Evolutionary conservation across 2,113 vertebrate species (phyloP), one percentile per base, ranked within the genome.

Genomic region (Cromileptes altivelis): DNA sequence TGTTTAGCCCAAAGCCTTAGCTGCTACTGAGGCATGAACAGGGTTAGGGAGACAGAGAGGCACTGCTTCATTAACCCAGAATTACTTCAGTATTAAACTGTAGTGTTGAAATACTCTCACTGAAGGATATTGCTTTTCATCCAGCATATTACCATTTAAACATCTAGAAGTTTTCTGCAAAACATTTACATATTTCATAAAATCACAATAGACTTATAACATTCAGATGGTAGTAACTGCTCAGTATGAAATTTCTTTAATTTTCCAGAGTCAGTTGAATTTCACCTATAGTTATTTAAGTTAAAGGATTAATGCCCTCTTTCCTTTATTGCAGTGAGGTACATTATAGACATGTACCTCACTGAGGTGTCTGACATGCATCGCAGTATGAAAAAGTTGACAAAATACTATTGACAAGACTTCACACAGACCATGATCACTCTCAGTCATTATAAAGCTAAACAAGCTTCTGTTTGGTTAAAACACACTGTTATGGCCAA

Each of bases 1-100:
- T 86, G 82, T 84, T 90, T 86, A 49, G 85, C 90, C 86, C 67
- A 23, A 33, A 82, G 90, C 83, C 15, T 23, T 33, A 27, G 82
- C 30, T 61, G 19, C 74, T 80, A 84, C 37, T 74, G 84, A 85
- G 85, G 83, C 90, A 81, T 90, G 73, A 90, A 40, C 27, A 27
- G 73, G 49, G 84, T 81, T 67, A 76, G 67, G 15, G 55, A 71
- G 64, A 81, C 56, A 70, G 70, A 60, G 13, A 70, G 45, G 69
- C 62, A 27, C 65, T 42, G 84, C 85, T 87, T 85, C 76, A 86
- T 90, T 85, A 83, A 78, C 56, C 77, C 55, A 33, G 11, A 60
- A 80, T 89, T 64, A 72, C 64, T 45, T 33, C 64, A 80, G 33
- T 78, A 72, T 57, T 62, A 74, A 30, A 80, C 62, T 70, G 12